A percentile compares a stretch with the other conserved stretches of the same genome.
Evolutionary conservation across 2,113 vertebrate genomes (phyloP).

Genomic region (Hiodon alosoides): DNA sequence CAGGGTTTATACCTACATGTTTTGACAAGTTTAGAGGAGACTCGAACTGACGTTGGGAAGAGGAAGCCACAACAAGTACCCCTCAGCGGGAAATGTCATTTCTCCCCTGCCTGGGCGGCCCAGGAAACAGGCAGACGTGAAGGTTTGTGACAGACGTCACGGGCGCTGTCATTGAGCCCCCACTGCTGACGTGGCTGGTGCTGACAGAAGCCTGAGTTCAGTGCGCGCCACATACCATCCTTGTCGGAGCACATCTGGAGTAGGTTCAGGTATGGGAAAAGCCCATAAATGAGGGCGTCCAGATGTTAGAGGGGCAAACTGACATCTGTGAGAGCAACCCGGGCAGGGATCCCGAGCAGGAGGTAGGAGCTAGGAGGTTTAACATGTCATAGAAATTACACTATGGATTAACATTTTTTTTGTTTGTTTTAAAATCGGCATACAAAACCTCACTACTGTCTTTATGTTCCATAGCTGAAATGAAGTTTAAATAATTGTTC

Average conservation of each 20-base stretch:
- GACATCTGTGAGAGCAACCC: too few species aligned
- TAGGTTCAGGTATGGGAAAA: conserved; percentile 56
- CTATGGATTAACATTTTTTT: too few species aligned
- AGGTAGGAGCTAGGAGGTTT: too few species aligned
- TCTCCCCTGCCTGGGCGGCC: conserved; percentile 70
- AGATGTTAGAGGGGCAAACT: too few species aligned
- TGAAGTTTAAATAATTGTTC: too few species aligned
- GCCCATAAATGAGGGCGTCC: too few species aligned
- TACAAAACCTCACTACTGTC: too few species aligned
- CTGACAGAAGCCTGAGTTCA: conserved; percentile 94
- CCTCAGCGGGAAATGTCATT: conserved; percentile 87
- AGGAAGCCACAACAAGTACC: conserved; percentile 69
- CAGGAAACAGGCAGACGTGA: conserved; percentile 93
- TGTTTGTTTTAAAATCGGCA: too few species aligned
- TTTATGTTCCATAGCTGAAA: too few species aligned
- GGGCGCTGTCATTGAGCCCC: conserved; percentile 84
- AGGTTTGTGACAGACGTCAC: conserved; percentile 99
- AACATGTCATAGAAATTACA: too few species aligned
- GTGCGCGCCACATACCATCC: conserved; percentile 88
- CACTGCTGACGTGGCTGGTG: conserved; percentile 78
- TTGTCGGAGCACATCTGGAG: conserved; percentile 74
- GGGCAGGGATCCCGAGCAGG: too few species aligned
- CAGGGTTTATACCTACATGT: conserved; percentile 77
- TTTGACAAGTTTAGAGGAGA: conserved; percentile 75
- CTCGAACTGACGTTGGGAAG: conserved; percentile 80